These are phyloP conservation scores for Garra rufa DNA, from an alignment of 2,113 vertebrate species.

Conservation along the genomic window DNA sequence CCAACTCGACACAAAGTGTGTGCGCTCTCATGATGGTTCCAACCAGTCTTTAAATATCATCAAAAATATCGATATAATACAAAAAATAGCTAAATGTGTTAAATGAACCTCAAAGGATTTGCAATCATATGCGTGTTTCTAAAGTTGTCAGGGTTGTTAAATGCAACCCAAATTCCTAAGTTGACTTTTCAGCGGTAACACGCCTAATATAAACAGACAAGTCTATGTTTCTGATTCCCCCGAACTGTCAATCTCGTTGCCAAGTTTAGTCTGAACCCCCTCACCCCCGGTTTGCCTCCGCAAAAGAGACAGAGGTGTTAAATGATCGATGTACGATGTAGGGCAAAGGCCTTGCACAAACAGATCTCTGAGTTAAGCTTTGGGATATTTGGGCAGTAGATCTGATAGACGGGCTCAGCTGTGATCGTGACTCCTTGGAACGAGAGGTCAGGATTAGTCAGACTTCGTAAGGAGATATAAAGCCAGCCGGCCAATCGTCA, in stretches of 20 bases:
- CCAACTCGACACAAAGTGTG: neutral
- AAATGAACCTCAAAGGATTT: no score
- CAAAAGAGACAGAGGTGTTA: constrained; percentile 17
- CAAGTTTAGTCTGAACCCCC: constrained; percentile 4
- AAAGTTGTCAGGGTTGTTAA: neutral
- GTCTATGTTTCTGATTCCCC: neutral
- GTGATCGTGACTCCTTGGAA: neutral
- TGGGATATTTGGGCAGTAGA: neutral
- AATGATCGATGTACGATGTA: constrained; percentile 22
- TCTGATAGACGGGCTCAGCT: constrained; percentile 11
- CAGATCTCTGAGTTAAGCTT: constrained; percentile 10
- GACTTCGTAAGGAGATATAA: neutral
- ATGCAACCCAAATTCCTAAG: neutral
- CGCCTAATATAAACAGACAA: constrained; percentile 5
- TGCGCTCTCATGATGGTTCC: neutral
- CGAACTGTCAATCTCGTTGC: neutral
- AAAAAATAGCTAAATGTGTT: neutral
- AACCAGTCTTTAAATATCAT: neutral
- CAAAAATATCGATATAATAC: neutral
- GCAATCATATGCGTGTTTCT: neutral
- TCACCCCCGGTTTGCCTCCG: neutral
- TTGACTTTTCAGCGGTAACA: neutral
- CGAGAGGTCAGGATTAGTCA: neutral
- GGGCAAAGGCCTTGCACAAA: neutral
- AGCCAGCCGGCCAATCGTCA: neutral